phyloP scores from a whole-genome alignment of 2,113 vertebrate species.

The Rhinogobius similis region DNA sequence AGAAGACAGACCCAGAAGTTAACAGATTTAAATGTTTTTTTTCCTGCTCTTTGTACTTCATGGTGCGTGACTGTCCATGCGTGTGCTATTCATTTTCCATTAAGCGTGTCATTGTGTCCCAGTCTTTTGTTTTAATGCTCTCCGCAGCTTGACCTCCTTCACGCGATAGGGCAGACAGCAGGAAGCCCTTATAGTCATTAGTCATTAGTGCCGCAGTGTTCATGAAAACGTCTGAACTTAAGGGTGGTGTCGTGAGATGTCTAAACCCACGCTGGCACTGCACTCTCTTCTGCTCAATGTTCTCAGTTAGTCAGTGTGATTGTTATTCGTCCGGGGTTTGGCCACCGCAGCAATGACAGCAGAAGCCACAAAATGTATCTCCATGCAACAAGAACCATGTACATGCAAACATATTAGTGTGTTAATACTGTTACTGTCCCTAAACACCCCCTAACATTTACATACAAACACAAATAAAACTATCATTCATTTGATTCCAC shows the following conservation, averaged over 20 bases:
- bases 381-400: constrained; percentile 22
- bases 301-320: constrained; percentile 36
- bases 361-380: constrained; percentile 40
- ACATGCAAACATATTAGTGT: background rate
- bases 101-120: constrained; percentile 42
- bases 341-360: constrained; percentile 53
- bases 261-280: constrained; percentile 35
- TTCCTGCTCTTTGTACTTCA: background rate
- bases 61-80: constrained; percentile 6
- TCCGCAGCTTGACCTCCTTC: constrained; percentile 1
- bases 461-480: background rate
- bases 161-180: constrained; percentile 45
- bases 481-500: constrained; percentile 14
- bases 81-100: constrained; percentile 39
- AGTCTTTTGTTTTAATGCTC: constrained; percentile 33
- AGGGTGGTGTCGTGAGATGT: constrained; percentile 36
- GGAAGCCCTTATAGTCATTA: constrained; percentile 35
- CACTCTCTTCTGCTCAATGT: constrained; percentile 31
- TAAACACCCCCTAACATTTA: background rate
- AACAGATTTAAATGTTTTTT: background rate
- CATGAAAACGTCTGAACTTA: constrained; percentile 33
- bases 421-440: no score
- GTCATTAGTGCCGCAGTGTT: constrained; percentile 51
- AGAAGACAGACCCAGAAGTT: background rate
- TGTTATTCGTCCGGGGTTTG: constrained; percentile 40